Evolutionary conservation across 2,113 vertebrate genomes (phyloP).

Genomic region (Ictalurus punctatus): DNA sequence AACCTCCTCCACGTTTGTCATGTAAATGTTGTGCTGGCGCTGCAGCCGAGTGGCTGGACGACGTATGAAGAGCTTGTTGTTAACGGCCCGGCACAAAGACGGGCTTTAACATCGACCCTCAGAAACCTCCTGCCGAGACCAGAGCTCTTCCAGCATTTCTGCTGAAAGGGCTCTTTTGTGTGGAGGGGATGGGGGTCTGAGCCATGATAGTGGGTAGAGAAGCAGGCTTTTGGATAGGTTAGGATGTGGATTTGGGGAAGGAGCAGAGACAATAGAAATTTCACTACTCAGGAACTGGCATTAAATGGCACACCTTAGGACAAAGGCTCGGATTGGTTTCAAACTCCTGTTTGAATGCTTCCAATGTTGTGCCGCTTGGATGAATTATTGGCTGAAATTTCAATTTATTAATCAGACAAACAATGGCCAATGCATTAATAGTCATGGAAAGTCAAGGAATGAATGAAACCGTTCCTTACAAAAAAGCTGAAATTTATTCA

Average conservation of each 20-base stretch:
- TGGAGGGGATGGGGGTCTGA: constrained; percentile 57
- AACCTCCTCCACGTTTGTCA: constrained; percentile 68
- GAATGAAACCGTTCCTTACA: background rate
- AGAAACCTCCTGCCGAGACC: constrained; percentile 65
- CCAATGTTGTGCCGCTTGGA: too few species aligned
- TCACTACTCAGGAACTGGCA: constrained; percentile 48
- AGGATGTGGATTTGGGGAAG: constrained; percentile 63
- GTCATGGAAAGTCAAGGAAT: background rate
- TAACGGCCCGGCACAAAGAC: constrained; percentile 71
- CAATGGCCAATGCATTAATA: background rate
- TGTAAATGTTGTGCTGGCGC: constrained; percentile 74
- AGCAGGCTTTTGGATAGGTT: constrained; percentile 57
- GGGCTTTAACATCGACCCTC: constrained; percentile 70
- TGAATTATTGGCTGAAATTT: background rate
- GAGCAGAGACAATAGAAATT: constrained; percentile 62
- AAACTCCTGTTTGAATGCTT: background rate
- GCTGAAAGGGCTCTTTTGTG: constrained; percentile 75
- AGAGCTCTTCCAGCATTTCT: constrained; percentile 69
- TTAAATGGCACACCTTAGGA: constrained; percentile 2
- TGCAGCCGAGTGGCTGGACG: constrained; percentile 65
- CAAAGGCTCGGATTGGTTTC: constrained; percentile 1
- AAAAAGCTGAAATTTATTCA: constrained; percentile 36
- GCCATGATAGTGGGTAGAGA: constrained; percentile 48
- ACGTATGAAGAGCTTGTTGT: constrained; percentile 72
- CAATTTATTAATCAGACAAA: background rate